Evolutionary conservation across 2,888 invertebrate genomes (phyloP).

Genomic region (Apotomis capreana): DNA sequence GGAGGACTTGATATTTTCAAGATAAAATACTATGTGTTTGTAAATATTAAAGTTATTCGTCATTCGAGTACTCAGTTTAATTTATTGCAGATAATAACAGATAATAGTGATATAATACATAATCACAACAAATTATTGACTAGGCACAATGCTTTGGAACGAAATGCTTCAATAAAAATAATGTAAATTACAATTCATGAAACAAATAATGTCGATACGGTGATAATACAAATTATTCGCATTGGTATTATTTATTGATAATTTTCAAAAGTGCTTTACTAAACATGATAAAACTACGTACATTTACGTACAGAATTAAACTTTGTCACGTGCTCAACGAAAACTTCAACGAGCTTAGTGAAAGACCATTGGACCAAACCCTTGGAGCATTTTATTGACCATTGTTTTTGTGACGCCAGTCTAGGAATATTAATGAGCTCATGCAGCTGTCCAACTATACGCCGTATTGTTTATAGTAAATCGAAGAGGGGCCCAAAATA

Average conservation of each 20-base stretch:
- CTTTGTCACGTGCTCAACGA: background rate
- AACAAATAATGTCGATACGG: background rate
- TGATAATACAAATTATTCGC: conserved; percentile 3
- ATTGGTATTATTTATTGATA: conserved; percentile 7
- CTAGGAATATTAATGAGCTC: background rate
- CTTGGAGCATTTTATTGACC: background rate
- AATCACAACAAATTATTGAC: background rate
- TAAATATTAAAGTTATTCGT: conserved; percentile 16
- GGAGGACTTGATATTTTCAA: background rate
- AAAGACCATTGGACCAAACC: conserved; percentile 19
- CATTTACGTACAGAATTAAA: background rate
- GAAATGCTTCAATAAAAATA: conserved; percentile 13
- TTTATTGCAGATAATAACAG: too few species aligned
- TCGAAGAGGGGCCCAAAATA: conserved; percentile 73
- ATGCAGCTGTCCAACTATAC: conserved; percentile 47
- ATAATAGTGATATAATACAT: background rate
- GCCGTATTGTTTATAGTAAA: conserved; percentile 76
- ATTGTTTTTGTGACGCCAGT: background rate
- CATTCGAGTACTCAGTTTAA: too few species aligned
- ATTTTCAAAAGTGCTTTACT: conserved; percentile 24
- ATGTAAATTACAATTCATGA: background rate
- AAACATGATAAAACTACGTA: conserved; percentile 7
- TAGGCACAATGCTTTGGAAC: conserved; percentile 2
- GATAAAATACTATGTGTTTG: background rate
- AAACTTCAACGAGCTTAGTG: conserved; percentile 18